Evolutionary conservation across 2,797 vertebrate species (phyloP).

Genomic region (Schizopygopsis pylzovi): DNA sequence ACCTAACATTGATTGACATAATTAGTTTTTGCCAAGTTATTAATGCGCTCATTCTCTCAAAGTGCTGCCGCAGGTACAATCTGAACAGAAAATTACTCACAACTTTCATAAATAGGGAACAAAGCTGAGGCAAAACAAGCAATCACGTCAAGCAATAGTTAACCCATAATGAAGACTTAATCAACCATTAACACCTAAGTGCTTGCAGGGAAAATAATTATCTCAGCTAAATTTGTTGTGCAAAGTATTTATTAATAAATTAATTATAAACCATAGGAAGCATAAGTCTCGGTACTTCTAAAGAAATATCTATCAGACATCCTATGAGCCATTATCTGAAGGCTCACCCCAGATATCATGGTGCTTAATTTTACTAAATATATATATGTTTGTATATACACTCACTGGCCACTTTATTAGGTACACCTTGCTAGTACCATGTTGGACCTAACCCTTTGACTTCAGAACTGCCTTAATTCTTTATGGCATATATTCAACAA

Average conservation of each 20-base stretch:
- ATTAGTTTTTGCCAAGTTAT: slow-evolving; percentile 65
- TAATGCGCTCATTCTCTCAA: slow-evolving; percentile 58
- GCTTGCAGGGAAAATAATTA: slow-evolving; percentile 60
- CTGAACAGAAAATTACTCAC: slow-evolving; percentile 59
- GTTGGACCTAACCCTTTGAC: too few species aligned
- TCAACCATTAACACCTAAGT: slow-evolving; percentile 65
- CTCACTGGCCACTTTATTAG: too few species aligned
- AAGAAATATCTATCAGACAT: slow-evolving; percentile 47
- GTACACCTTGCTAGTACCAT: too few species aligned
- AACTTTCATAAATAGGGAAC: slow-evolving; percentile 59
- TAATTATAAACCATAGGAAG: slow-evolving; percentile 53
- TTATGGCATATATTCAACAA: too few species aligned
- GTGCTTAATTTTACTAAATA: slow-evolving; percentile 5
- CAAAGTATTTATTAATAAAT: slow-evolving; percentile 51
- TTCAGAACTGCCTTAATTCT: too few species aligned
- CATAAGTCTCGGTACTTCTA: slow-evolving; percentile 39
- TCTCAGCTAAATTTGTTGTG: slow-evolving; percentile 61
- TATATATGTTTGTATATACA: neutral
- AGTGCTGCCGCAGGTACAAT: slow-evolving; percentile 53
- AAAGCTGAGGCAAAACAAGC: slow-evolving; percentile 61
- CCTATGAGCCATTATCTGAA: slow-evolving; percentile 8
- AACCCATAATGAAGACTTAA: slow-evolving; percentile 65
- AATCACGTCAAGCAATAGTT: slow-evolving; percentile 63
- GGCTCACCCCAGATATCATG: neutral
- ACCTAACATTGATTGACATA: slow-evolving; percentile 63